phyloP scores from a whole-genome alignment of 2,888 invertebrate species.

The Dermolepida albohirtum region DNA sequence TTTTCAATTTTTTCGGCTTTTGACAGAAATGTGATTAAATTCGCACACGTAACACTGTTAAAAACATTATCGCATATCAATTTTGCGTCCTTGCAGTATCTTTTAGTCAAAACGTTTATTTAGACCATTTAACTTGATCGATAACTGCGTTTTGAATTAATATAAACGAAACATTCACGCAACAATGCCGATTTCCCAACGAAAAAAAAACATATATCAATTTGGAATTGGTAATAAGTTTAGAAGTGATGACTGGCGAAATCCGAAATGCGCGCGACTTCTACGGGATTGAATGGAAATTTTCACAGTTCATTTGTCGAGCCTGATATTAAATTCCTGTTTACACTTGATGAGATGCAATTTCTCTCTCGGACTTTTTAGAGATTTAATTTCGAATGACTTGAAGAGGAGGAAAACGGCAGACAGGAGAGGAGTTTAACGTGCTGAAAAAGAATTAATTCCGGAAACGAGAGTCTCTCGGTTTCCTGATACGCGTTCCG shows the following conservation, averaged over 20 bases:
- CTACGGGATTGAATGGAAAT: slow-evolving; percentile 31
- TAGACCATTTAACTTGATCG: no score
- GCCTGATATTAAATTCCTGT: slow-evolving; percentile 43
- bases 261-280: slow-evolving; percentile 3
- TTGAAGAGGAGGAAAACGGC: slow-evolving; percentile 10
- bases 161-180: slow-evolving; percentile 1
- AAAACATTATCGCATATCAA: no score
- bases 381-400: slow-evolving; percentile 39
- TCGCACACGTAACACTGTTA: no score
- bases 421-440: slow-evolving; percentile 3
- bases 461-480: slow-evolving; percentile 24
- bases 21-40: no score
- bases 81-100: no score
- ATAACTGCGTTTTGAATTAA: neutral
- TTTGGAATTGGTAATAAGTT: slow-evolving; percentile 39
- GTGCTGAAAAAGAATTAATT: slow-evolving; percentile 45
- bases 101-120: no score
- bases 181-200: neutral
- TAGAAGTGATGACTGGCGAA: slow-evolving; percentile 38
- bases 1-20: no score
- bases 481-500: slow-evolving; percentile 7
- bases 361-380: slow-evolving; percentile 27
- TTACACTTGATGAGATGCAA: slow-evolving; percentile 43
- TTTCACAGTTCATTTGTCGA: slow-evolving; percentile 42
- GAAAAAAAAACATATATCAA: slow-evolving; percentile 10